These are phyloP conservation scores for Amaurobius ferox DNA, from an alignment of 2,888 invertebrate species.

Conservation along the genomic window DNA sequence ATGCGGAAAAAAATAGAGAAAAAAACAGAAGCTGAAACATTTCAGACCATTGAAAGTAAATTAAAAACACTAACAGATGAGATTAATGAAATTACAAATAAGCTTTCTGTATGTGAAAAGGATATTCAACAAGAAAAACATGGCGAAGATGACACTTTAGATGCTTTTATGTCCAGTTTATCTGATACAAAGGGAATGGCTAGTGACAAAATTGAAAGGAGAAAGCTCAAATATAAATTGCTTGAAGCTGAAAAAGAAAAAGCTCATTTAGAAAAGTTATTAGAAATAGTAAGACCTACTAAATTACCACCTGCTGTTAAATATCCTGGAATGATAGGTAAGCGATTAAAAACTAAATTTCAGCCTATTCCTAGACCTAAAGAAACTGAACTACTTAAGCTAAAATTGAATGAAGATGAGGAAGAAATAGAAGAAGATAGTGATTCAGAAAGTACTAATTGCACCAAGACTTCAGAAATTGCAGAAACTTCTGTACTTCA, in stretches of 20 bases:
- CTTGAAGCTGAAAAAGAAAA: slow-evolving; percentile 85
- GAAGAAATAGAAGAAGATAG: slow-evolving; percentile 73
- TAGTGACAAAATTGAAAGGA: slow-evolving; percentile 78
- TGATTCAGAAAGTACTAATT: neutral
- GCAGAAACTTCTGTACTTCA: no score
- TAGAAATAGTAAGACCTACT: slow-evolving; percentile 82
- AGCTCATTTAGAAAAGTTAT: slow-evolving; percentile 83
- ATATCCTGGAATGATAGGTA: slow-evolving; percentile 49
- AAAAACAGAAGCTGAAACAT: slow-evolving; percentile 81
- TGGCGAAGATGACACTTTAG: slow-evolving; percentile 85
- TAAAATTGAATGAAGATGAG: slow-evolving; percentile 26
- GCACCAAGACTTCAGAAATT: no score
- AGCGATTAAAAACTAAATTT: slow-evolving; percentile 37
- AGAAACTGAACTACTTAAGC: neutral
- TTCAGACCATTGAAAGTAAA: slow-evolving; percentile 82
- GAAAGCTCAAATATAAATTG: slow-evolving; percentile 80
- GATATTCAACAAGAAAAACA: neutral
- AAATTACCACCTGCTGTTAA: slow-evolving; percentile 75
- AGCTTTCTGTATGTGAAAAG: slow-evolving; percentile 77
- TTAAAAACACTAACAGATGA: slow-evolving; percentile 79
- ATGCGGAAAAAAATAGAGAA: slow-evolving; percentile 83
- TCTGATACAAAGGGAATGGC: slow-evolving; percentile 11
- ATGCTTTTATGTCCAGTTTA: slow-evolving; percentile 85
- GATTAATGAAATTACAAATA: slow-evolving; percentile 82
- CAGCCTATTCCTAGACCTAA: neutral